A percentile compares a stretch with the other conserved stretches of the same genome.
Conservation (phyloP, 2,888 invertebrate genomes). For the Synanthedon vespiformis region DNA sequence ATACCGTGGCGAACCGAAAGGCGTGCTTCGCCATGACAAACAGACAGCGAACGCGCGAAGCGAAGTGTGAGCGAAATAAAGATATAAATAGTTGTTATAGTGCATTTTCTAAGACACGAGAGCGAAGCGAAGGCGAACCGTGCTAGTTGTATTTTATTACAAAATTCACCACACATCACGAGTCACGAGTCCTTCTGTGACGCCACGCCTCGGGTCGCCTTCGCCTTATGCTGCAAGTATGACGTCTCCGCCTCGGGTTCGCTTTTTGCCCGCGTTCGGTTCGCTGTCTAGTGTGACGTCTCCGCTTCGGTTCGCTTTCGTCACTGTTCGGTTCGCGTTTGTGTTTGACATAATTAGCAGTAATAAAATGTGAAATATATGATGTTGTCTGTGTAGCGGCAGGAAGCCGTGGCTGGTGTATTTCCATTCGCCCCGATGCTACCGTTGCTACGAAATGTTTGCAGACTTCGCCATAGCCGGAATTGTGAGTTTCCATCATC, state of each 20-base stretch:
- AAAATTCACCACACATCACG: constrained; percentile 1
- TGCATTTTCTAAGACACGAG: neutral
- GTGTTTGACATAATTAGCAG: no score
- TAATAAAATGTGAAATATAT: no score
- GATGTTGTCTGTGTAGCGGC: constrained; percentile 16
- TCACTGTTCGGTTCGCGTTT: no score
- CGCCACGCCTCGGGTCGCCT: no score
- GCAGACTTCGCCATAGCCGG: constrained; percentile 54
- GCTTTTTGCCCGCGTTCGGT: no score
- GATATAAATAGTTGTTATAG: neutral
- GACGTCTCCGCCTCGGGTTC: no score
- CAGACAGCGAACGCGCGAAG: neutral
- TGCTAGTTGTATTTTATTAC: no score
- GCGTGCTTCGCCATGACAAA: neutral
- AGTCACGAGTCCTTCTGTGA: no score
- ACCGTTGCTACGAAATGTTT: constrained; percentile 51
- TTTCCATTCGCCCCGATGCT: constrained; percentile 56
- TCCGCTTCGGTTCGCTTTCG: no score
- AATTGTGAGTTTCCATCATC: constrained; percentile 36
- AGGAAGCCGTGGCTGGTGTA: constrained; percentile 56
- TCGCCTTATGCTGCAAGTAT: no score
- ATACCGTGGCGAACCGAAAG: constrained; percentile 1
- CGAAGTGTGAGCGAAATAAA: neutral
- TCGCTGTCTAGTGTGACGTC: no score
- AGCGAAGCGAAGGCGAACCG: neutral